Evolutionary conservation across 2,113 vertebrate genomes (phyloP).

Genomic region (Grus americana): DNA sequence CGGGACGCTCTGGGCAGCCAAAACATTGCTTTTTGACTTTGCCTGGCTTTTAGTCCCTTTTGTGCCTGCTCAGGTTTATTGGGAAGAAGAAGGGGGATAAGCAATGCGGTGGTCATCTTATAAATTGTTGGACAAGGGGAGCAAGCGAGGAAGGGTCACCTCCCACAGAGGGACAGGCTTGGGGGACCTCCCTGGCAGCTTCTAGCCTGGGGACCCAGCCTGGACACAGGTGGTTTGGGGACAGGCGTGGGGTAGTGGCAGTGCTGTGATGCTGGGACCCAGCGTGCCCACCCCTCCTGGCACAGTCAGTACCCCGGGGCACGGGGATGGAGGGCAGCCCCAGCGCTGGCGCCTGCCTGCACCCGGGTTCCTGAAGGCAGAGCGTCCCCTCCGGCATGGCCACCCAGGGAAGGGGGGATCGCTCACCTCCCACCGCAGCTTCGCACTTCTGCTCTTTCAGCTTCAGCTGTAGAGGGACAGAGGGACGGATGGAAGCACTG

Average conservation of each 20-base stretch:
- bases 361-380: rapidly evolving
- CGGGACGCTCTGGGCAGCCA: rapidly evolving
- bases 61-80: background rate
- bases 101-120: background rate
- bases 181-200: background rate
- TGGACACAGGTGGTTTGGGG: rapidly evolving
- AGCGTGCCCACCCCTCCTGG: rapidly evolving
- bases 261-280: rapidly evolving
- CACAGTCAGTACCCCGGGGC: rapidly evolving
- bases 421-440: background rate
- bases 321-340: rapidly evolving
- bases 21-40: background rate
- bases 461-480: background rate
- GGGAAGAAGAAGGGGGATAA: background rate
- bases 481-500: background rate
- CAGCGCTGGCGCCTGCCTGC: rapidly evolving
- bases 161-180: background rate
- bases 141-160: background rate
- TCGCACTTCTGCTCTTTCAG: background rate
- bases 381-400: background rate
- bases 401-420: background rate
- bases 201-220: background rate
- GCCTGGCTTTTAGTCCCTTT: background rate
- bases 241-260: background rate
- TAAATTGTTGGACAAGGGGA: background rate